Conservation (phyloP, 2,113 vertebrate genomes). For the Cyprinodon brontotheroides region DNA sequence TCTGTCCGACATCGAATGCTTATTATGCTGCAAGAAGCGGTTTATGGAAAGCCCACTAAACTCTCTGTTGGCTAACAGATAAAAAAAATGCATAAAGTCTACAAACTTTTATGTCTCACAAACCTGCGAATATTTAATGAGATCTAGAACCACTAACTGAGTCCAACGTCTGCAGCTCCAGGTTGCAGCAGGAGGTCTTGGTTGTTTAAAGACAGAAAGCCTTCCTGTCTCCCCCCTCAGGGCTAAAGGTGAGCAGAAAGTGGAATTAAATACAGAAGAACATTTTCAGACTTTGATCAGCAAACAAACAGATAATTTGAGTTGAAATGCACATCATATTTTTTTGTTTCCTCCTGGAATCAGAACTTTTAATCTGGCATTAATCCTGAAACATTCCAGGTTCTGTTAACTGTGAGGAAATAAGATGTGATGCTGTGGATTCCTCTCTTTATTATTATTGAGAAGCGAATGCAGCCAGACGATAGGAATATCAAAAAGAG, state of each 20-base stretch:
- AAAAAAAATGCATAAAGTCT: neutral
- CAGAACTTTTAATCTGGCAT: neutral
- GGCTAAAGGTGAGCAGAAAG: neutral
- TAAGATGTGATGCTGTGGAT: neutral
- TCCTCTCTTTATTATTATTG: neutral
- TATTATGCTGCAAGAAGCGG: neutral
- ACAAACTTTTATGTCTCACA: neutral
- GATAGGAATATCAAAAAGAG: constrained; percentile 11
- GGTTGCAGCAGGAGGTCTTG: neutral
- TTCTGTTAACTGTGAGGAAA: neutral
- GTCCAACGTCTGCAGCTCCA: neutral
- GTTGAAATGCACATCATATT: neutral
- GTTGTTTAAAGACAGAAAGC: neutral
- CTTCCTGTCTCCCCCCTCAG: neutral
- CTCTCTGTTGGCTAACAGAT: neutral
- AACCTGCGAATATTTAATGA: neutral
- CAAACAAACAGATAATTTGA: neutral
- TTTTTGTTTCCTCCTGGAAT: neutral
- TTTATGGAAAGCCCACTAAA: neutral
- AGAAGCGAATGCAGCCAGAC: neutral
- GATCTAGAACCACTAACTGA: neutral
- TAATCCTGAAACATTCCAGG: neutral
- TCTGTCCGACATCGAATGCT: no score
- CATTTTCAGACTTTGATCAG: neutral
- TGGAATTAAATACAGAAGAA: neutral